phyloP scores from a whole-genome alignment of 2,113 vertebrate genomes.

The Serilophus lunatus region DNA sequence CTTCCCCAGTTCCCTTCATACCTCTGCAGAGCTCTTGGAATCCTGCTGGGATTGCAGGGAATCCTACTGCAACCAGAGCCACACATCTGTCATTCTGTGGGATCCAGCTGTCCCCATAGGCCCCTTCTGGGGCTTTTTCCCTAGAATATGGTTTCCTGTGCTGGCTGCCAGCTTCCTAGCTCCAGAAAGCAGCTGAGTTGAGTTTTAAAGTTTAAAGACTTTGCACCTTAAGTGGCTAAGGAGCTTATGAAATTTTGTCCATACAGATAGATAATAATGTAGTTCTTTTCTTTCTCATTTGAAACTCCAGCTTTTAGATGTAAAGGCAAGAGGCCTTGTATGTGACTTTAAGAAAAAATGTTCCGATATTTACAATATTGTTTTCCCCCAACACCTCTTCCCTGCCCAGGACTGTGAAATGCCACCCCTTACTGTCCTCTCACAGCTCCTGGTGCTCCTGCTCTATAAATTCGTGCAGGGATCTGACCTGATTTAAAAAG shows the following conservation, averaged over 20 bases:
- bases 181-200: not conserved
- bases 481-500: conserved; percentile 57
- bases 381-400: not conserved
- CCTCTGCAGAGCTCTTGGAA: not conserved
- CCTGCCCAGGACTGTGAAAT: not conserved
- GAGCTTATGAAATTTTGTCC: conserved; percentile 29
- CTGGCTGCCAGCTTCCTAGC: not conserved
- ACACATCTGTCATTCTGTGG: not conserved
- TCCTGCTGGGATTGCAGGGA: not conserved
- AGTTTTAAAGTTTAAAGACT: conserved; percentile 21
- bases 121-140: not conserved
- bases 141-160: not conserved
- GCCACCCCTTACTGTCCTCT: not conserved
- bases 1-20: not conserved
- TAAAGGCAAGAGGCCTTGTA: not conserved
- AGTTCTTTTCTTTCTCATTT: conserved; percentile 8
- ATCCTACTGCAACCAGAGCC: not conserved
- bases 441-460: not conserved
- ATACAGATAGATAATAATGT: not conserved
- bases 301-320: not conserved
- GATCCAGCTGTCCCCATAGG: not conserved
- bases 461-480: not conserved
- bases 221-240: conserved; percentile 25
- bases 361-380: not conserved
- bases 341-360: not conserved